A percentile compares a stretch with the other conserved stretches of the same genome.
phyloP scores from a whole-genome alignment of 2,888 invertebrate genomes.

The Dynastes hyllus region DNA sequence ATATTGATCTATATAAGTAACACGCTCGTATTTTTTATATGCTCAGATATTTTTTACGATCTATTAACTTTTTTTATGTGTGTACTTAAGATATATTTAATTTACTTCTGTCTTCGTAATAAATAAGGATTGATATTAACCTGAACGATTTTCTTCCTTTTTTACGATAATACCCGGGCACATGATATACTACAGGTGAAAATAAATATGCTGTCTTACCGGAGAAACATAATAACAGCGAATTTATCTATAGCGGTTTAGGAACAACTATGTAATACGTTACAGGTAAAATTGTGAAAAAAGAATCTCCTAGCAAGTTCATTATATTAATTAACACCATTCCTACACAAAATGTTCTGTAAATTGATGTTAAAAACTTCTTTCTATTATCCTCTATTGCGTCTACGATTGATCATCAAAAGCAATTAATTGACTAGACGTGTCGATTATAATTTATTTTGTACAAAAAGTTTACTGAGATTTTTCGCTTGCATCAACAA shows the following conservation, averaged over 20 bases:
- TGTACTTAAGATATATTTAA: slow-evolving; percentile 40
- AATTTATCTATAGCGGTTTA: slow-evolving; percentile 3
- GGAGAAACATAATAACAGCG: slow-evolving; percentile 6
- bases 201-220: slow-evolving; percentile 25
- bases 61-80: slow-evolving; percentile 44
- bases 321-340: background rate
- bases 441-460: too few species aligned
- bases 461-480: too few species aligned
- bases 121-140: slow-evolving; percentile 42
- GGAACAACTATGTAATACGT: background rate
- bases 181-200: background rate
- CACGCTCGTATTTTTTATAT: slow-evolving; percentile 35
- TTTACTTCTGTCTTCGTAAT: slow-evolving; percentile 42
- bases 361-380: too few species aligned
- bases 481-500: too few species aligned
- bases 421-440: too few species aligned
- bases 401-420: too few species aligned
- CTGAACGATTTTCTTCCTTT: slow-evolving; percentile 21
- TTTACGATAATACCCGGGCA: slow-evolving; percentile 39
- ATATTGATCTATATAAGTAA: slow-evolving; percentile 45
- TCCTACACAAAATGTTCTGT: background rate
- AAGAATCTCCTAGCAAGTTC: background rate
- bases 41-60: slow-evolving; percentile 41
- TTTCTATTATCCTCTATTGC: background rate
- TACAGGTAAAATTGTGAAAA: too few species aligned